These are phyloP conservation scores for Triops longicaudatus DNA, from an alignment of 1,140 invertebrate genomes.

Conservation along the genomic window DNA sequence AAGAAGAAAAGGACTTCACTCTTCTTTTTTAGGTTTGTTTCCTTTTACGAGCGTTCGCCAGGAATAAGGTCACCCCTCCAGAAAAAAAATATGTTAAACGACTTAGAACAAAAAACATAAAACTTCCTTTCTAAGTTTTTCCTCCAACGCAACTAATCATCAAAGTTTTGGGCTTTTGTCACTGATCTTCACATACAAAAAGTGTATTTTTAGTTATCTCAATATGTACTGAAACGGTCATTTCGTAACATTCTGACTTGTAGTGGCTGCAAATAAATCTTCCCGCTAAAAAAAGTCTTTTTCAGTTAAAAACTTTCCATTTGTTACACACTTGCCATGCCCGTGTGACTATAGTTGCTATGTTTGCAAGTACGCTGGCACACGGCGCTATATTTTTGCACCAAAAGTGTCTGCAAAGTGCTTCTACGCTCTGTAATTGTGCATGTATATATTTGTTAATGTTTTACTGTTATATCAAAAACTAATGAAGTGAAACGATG, in stretches of 20 bases:
- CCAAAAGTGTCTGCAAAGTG: too few relatives aligned
- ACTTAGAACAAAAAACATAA: background rate
- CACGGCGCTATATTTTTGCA: too few relatives aligned
- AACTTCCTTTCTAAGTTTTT: background rate
- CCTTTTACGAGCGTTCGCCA: too few relatives aligned
- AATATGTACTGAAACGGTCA: background rate
- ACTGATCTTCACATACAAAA: background rate
- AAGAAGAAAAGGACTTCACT: background rate
- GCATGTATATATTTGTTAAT: too few relatives aligned
- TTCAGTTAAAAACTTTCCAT: background rate
- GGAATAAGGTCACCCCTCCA: too few relatives aligned
- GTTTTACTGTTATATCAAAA: too few relatives aligned
- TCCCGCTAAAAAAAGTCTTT: background rate
- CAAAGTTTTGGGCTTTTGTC: background rate
- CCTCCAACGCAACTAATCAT: background rate
- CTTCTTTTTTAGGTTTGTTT: too few relatives aligned
- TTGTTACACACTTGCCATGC: background rate
- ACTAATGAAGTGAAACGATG: too few relatives aligned
- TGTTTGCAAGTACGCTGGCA: too few relatives aligned
- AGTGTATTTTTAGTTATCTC: background rate
- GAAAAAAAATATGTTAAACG: too few relatives aligned
- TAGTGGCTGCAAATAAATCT: background rate
- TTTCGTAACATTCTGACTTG: background rate
- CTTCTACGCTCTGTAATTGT: too few relatives aligned
- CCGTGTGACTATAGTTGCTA: too few relatives aligned